Base-by-base conservation (phyloP, 2,797 vertebrate species). In the Acanthornis magna region DNA sequence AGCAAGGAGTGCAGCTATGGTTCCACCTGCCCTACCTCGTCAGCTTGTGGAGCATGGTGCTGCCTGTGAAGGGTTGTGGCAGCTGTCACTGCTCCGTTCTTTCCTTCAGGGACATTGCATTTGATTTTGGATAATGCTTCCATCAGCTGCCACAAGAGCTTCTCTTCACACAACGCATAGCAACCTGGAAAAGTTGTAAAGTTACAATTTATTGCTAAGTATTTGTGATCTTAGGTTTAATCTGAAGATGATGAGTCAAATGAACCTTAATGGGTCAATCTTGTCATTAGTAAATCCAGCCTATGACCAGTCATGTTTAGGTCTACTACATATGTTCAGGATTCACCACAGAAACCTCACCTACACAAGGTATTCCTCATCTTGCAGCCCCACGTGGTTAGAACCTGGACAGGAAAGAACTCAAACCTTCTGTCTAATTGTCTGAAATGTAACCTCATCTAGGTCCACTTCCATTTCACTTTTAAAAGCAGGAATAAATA, bases 101-200 rank as follows among this genome's bases (percentile, higher is more conserved):
- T 89, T 58, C 81, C 86, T 93, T 83, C 78, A 71, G 67, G 90
- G 67, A 76, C 72, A 85, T 45, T 83, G 68, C 45, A 42, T 72
- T 91, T 93, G 75, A 87, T 77, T 93, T 95, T 3, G 2, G 72
- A 70, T 83, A 92, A 88, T 60, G 51, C 21, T 89, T 91, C 84
- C 58, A 96, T 93, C 91, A 93, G 68, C 93, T 96, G 95, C 93
- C 95, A 97, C 68, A 93, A 78, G 30, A 72, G 9, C 54, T 94
- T 94, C 75, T 74, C 85, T 92, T 97, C 92, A 94, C n/a, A 34
- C 38, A 43, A 25, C 1, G 32, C 53, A 74, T 2, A 85, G 61
- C 63, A 92, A 80, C 47, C 61, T 74, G 30, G 38, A 75, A 74
- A 89, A 92, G 25, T 42, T 50, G n/a, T 63, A 34, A 84, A 73